Base-by-base conservation (phyloP, 2,113 vertebrate genomes). In the Solea senegalensis region DNA sequence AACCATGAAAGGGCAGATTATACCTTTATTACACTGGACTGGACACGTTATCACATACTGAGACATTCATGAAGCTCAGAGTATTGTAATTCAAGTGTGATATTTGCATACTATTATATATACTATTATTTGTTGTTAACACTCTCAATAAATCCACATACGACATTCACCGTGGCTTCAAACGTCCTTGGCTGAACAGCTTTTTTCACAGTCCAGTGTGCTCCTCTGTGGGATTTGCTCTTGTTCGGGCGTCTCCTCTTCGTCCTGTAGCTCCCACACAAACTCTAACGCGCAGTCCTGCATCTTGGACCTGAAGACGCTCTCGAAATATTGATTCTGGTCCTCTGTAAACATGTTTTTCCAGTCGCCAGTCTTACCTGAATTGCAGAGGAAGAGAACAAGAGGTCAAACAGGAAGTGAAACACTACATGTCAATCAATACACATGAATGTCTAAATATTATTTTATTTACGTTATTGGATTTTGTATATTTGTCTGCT, bases 281-380 rank as follows among this genome's bases (percentile, higher is more conserved):
- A 91, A 64, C 10, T 75, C 66, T 52, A 94, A 76, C 9, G 73
- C 28, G 16, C 10, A 43, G 68, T 74, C 74, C 0, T 78, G 60
- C 95, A 96, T 94, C 87, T 94, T 76, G 59, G 91, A 87, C 63
- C 75, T 81, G 71, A 92, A 95, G 56, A 90, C 45, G 0, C 72
- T 77, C 8, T 94, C 87, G 69, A 96, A 96, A 34, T 40, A 63
- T 5, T 68, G n/a, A 0, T 88, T 91, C 67, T 95, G 93, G 67
- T 90, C 83, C 0, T 90, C 58, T n/a, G 94, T 93, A 76, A 97
- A 93, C 69, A 92, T 89, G 67, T 84, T 89, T 21, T 68, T 91
- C 96, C 95, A 97, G 81, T 96, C 94, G 34, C 94, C 95, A 8
- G 93, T 86, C 41, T 92, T 80, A 15, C 95, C 95, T 96, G 50